A percentile compares a stretch with the other conserved stretches of the same genome.
These are phyloP conservation scores for Drosophila merina DNA, from an alignment of 2,888 invertebrate genomes.

Conservation along the genomic window DNA sequence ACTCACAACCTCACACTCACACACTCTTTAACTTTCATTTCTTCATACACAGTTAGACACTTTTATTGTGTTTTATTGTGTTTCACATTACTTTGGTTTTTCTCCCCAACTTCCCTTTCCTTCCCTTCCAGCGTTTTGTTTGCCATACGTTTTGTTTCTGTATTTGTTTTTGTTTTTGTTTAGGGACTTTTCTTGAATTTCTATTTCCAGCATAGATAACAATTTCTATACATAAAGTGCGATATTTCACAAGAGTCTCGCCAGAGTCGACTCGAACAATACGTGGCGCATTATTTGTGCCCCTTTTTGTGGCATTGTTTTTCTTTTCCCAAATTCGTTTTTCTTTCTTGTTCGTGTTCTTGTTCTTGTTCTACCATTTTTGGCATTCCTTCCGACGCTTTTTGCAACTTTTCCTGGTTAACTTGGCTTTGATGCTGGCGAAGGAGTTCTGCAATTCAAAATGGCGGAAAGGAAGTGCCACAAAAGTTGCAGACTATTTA, in stretches of 20 bases:
- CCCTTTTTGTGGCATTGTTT: constrained; percentile 37
- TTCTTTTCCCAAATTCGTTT: constrained; percentile 33
- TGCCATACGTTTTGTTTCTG: constrained; percentile 33
- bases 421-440: constrained; percentile 20
- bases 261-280: constrained; percentile 35
- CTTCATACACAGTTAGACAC: constrained; percentile 73
- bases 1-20: neutral
- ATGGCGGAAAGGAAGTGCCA: neutral
- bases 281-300: constrained; percentile 35
- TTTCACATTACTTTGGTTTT: constrained; percentile 51
- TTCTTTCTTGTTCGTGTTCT: constrained; percentile 15
- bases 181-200: constrained; percentile 73
- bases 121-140: constrained; percentile 27
- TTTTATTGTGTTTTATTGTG: constrained; percentile 70
- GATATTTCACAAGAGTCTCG: constrained; percentile 54
- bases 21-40: constrained; percentile 74
- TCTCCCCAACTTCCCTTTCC: neutral
- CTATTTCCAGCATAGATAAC: constrained; percentile 70
- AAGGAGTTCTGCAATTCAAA: neutral
- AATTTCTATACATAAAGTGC: constrained; percentile 61
- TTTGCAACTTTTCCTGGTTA: constrained; percentile 43
- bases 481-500: constrained; percentile 9
- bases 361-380: constrained; percentile 15
- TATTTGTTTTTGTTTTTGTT: constrained; percentile 51
- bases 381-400: constrained; percentile 30